Base-by-base conservation (phyloP, 2,113 vertebrate genomes). In the Tiliqua scincoides region DNA sequence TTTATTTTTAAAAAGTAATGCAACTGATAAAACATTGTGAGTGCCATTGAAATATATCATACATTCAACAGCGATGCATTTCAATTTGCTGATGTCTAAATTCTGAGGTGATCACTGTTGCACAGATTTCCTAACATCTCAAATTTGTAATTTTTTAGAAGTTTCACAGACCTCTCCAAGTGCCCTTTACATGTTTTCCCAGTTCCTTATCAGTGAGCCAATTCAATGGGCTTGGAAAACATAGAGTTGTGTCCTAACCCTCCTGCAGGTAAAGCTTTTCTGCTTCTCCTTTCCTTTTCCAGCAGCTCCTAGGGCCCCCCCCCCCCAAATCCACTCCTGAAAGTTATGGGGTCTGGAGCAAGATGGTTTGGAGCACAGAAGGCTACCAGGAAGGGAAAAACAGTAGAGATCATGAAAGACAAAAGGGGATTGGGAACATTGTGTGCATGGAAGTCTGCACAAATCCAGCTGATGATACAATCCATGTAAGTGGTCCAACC, bases 41-140 rank as follows among this genome's bases (percentile, higher is more conserved):
- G 85, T 12, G 54, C 59, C 25, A 23, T 88, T 63, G 30, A 88
- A 78, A 85, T 48, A 67, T 85, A 82, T 77, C 85, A 62, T 90
- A 88, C 89, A 92, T 91, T 94, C 92, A 90, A 62, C 67, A 87
- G 83, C 90, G 86, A 83, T 72, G 30, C 0, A 91, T 83, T 86
- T 88, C 21, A 85, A 72, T 85, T 75, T 30, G 32, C 8, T 8
- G 2, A 82, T 75, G 52, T 73, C 82, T 91, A 90, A 83, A 82
- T 82, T 85, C 89, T 89, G 91, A 93, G 92, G 87, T 90, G 87
- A 85, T 91, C 52, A 88, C 52, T 75, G 84, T 86, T 92, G 90
- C 87, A 88, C 90, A 92, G 72, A 73, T 79, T 85, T 89, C 82
- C 82, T 57, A 89, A 90, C 48, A 37, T 82, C 54, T 73, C 35